These are phyloP conservation scores for Telmatherina bonti DNA, from an alignment of 2,797 vertebrate genomes.

Conservation along the genomic window DNA sequence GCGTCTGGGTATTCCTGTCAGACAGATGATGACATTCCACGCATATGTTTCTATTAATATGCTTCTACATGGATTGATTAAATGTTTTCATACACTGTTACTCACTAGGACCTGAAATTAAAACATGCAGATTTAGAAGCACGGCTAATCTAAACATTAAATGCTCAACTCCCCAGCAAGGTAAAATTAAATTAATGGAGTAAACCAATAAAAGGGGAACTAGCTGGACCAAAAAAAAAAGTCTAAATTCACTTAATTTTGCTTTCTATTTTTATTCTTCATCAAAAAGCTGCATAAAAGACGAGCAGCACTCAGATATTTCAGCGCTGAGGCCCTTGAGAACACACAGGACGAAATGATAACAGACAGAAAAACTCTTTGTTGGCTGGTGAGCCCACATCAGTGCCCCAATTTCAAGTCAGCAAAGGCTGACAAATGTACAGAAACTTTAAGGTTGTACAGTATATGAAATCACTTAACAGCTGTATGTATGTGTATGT, in stretches of 20 bases:
- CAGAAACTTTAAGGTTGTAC: conserved; percentile 24
- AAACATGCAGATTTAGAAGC: conserved; percentile 53
- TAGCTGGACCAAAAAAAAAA: conserved; percentile 22
- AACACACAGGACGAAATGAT: conserved; percentile 30
- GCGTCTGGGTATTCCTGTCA: conserved; percentile 46
- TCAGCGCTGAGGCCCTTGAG: conserved; percentile 32
- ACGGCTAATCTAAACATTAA: conserved; percentile 53
- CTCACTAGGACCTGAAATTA: conserved; percentile 65
- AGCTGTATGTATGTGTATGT: background rate
- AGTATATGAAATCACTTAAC: conserved; percentile 4
- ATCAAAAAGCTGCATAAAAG: conserved; percentile 58
- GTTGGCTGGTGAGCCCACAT: conserved; percentile 45
- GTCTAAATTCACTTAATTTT: conserved; percentile 48
- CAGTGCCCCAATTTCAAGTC: conserved; percentile 47
- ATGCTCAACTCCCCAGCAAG: conserved; percentile 64
- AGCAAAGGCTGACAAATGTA: conserved; percentile 8
- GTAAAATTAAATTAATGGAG: conserved; percentile 60
- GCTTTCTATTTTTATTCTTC: conserved; percentile 63
- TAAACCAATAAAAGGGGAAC: conserved; percentile 48
- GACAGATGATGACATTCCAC: conserved; percentile 51
- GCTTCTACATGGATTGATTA: conserved; percentile 61
- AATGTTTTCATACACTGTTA: conserved; percentile 54
- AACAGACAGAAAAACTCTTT: conserved; percentile 44
- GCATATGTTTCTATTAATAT: conserved; percentile 61
- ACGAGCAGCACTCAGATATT: conserved; percentile 35